A percentile compares a stretch with the other conserved stretches of the same genome.
Evolutionary conservation across 2,888 invertebrate genomes (phyloP).

Genomic region (Pristionchus entomophagus): DNA sequence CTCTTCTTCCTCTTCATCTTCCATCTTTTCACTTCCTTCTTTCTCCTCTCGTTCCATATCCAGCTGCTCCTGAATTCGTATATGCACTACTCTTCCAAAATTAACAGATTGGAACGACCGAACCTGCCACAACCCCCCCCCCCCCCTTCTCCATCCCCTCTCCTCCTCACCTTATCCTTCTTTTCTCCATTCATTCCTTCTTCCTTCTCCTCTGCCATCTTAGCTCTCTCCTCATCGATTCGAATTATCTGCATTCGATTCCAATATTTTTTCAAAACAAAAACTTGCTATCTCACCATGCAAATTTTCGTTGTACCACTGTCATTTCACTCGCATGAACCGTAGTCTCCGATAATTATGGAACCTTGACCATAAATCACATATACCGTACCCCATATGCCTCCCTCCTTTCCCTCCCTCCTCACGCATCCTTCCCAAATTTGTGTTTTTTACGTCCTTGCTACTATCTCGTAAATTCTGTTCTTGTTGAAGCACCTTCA

Average conservation of each 20-base stretch:
- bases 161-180: background rate
- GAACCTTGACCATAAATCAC: no score
- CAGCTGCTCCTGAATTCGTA: background rate
- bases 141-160: no score
- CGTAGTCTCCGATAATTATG: no score
- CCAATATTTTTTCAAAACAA: background rate
- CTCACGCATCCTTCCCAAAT: no score
- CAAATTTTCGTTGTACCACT: no score
- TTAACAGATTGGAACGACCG: no score
- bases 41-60: background rate
- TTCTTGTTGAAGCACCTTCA: no score
- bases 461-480: no score
- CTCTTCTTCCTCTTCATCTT: background rate
- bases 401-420: background rate
- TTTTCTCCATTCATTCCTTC: background rate
- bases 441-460: no score
- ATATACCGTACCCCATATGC: background rate
- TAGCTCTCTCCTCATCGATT: background rate
- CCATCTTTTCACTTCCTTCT: background rate
- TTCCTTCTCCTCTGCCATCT: background rate
- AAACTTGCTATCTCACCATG: background rate
- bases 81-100: background rate
- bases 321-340: no score
- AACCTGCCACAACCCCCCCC: no score
- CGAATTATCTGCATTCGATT: background rate